Evolutionary conservation across 2,888 invertebrate genomes (phyloP).

Genomic region (Patella pellucida): DNA sequence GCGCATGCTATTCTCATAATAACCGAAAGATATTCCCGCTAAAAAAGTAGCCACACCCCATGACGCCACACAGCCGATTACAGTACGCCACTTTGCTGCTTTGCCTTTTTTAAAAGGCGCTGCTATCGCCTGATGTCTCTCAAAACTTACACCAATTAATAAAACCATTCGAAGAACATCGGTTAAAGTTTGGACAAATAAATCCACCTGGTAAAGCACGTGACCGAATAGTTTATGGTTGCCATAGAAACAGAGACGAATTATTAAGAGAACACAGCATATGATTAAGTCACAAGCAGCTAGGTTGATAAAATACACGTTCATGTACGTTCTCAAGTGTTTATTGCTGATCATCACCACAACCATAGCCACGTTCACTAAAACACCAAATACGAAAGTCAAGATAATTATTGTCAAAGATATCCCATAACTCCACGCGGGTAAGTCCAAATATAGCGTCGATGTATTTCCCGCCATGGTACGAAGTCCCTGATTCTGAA

Average conservation of each 20-base stretch:
- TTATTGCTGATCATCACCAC: neutral
- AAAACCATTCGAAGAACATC: constrained; percentile 50
- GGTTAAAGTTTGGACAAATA: constrained; percentile 43
- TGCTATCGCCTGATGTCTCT: constrained; percentile 56
- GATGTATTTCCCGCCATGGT: too few species aligned
- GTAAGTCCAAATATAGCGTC: neutral
- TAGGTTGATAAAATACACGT: constrained; percentile 1
- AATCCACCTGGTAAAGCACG: constrained; percentile 35
- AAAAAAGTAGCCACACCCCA: neutral
- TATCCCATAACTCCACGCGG: neutral
- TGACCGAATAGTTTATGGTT: neutral
- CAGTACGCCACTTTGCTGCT: neutral
- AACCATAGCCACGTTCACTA: neutral
- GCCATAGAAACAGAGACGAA: neutral
- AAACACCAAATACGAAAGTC: neutral
- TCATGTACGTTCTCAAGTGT: neutral
- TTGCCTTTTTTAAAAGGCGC: constrained; percentile 49
- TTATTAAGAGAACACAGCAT: neutral
- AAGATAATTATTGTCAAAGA: neutral
- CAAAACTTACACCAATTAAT: constrained; percentile 50
- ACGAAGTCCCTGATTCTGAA: too few species aligned
- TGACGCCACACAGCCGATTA: neutral
- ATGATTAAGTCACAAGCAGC: neutral
- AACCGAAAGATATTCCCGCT: neutral
- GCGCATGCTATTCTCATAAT: constrained; percentile 17